Evolutionary conservation across 23 tunicate species (phyloP), one percentile per base, ranked within the genome.

Genomic region (Oikopleura dioica): DNA sequence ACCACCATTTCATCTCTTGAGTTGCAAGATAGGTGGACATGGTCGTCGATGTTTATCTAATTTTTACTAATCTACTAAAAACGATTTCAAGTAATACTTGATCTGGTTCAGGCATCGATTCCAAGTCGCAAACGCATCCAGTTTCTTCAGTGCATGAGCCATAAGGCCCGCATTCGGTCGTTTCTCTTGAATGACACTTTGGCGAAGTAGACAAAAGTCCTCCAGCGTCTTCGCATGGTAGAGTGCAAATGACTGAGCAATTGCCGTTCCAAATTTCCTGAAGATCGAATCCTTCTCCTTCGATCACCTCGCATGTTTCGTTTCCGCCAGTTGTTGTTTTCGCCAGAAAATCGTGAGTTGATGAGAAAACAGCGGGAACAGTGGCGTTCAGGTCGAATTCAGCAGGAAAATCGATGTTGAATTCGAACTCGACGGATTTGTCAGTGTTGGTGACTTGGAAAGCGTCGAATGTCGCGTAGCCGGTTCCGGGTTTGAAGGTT

Each of bases 231-330:
- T 21, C 33, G 33, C 72, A 63, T 31, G 72, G 72, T 16, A 63
- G 72, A 2, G 72, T 63, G 26, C 72, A 63, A 5, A 63, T 21
- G 2, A 23, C 5, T 2, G 72, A 63, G 26, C 72, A 63, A 2
- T 23, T 63, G 4, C 33, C 72, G 26, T 63, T 31, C 72, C 72
- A 63, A 23, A 63, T 63, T 63, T 63, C 72, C 33, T 63, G 30
- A 23, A 12, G 16, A 28, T 63, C 72, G 26, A 63, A 63, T 2
- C 33, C 33, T 16, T 23, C 33, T 23, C 72, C 72, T 28, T 63
- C 72, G 72, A 63, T 31, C 5, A 28, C 32, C 72, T 63, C 72
- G 72, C 72, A 63, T 23, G 72, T 24, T 23, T 31, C 72, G n/a
- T n/a, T n/a, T 23, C 33, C 72, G 72, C 30, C 4, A 21, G 30